A percentile compares a stretch with the other conserved stretches of the same genome.
Conservation (phyloP, 1,140 invertebrate genomes). For the Drosophila tristis region DNA sequence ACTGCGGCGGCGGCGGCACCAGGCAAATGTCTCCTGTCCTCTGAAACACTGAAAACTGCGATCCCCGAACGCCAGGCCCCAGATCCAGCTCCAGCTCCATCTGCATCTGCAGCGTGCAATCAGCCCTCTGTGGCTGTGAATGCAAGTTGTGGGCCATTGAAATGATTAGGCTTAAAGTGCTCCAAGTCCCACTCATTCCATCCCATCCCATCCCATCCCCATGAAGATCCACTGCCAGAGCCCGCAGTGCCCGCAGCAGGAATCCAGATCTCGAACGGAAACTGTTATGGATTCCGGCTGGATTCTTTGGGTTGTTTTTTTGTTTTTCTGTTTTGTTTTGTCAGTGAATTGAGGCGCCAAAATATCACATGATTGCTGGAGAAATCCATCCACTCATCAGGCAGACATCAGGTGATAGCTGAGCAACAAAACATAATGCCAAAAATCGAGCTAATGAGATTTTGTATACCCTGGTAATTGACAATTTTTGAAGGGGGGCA, state of each 20-base stretch:
- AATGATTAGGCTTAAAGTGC: constrained; percentile 77
- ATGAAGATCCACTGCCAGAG: constrained; percentile 5
- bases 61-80: too few species aligned
- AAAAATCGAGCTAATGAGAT: constrained; percentile 72
- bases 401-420: constrained; percentile 47
- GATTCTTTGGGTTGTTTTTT: constrained; percentile 7
- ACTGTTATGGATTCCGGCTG: constrained; percentile 25
- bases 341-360: constrained; percentile 31
- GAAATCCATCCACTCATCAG: constrained; percentile 24
- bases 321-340: too few species aligned
- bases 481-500: too few species aligned
- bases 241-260: constrained; percentile 1
- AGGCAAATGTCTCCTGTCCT: constrained; percentile 30
- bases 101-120: constrained; percentile 22
- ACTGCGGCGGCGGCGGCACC: constrained; percentile 29
- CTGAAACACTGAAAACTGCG: not conserved
- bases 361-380: constrained; percentile 55
- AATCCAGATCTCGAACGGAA: constrained; percentile 17
- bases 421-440: constrained; percentile 47
- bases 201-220: too few species aligned
- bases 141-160: constrained; percentile 68
- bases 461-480: constrained; percentile 18
- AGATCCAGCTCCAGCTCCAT: constrained; percentile 20
- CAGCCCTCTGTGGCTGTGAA: constrained; percentile 12
- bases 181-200: constrained; percentile 10